Evolutionary conservation across 2,113 vertebrate genomes (phyloP), one percentile per base, ranked within the genome.

Genomic region (Pseudolaguvia tuberculata): DNA sequence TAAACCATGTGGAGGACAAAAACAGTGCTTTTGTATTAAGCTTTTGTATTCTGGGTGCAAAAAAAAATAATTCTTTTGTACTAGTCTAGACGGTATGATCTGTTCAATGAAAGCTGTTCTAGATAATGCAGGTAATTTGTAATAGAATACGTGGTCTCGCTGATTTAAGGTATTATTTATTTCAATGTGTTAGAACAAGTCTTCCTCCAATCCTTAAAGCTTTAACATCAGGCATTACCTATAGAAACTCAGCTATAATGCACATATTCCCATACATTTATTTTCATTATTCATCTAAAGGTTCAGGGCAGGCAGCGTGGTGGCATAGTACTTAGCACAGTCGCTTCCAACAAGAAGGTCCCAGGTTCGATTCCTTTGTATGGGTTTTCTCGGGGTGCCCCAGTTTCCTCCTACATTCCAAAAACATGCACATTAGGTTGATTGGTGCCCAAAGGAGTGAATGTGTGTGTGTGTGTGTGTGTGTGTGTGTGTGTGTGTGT

Each of bases 161-260:
- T 50, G 20, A n/a, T n/a, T n/a, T n/a, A n/a, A n/a, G n/a, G n/a
- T n/a, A 48, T 31, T 35, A 56, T 56, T 67, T 39, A 42, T 20
- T 75, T 51, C n/a, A 62, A 13, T 39, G 47, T 52, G 13, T 73
- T 47, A n/a, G 25, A 73, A 10, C 25, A 35, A 61, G 45, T 75
- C 51, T 65, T 53, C 4, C 20, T 5, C 17, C 51, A 11, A 27
- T 10, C 67, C 35, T 31, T 27, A 14, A n/a, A n/a, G n/a, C n/a
- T n/a, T n/a, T n/a, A 67, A 63, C 59, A 50, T 58, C 42, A 52
- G 9, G 35, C 7, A 13, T 20, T 67, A 11, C 18, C 51, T n/a
- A n/a, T n/a, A n/a, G n/a, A 66, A 14, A 45, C 42, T 35, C 21
- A 14, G 51, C 25, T 39, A 17, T 25, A 29, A 57, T 20, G 14